phyloP scores from a whole-genome alignment of 2,113 vertebrate genomes.

The Xiphophorus hellerii region DNA sequence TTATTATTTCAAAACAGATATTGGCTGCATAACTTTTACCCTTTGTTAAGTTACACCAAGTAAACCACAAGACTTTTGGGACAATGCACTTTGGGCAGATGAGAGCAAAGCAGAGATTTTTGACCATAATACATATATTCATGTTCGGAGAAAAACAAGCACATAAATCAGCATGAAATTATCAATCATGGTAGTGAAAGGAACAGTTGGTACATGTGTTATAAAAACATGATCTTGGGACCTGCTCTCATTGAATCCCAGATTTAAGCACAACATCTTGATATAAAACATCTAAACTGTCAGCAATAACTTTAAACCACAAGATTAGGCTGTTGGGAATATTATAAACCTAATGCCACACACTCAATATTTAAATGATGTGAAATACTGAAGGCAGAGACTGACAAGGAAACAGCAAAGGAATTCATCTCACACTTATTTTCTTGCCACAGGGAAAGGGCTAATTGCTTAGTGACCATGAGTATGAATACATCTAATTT shows the following conservation, averaged over 20 bases:
- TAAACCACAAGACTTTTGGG: neutral
- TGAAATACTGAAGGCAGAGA: neutral
- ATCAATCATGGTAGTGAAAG: neutral
- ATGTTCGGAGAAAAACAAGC: neutral
- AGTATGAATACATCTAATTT: neutral
- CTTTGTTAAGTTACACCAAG: no score
- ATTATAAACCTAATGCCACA: neutral
- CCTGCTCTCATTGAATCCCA: neutral
- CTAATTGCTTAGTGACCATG: neutral
- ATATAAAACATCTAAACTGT: neutral
- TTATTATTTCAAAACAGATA: neutral
- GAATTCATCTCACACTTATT: neutral
- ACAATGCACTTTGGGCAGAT: neutral
- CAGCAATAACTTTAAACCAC: neutral
- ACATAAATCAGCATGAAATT: neutral
- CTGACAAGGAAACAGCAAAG: neutral
- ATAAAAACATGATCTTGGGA: neutral
- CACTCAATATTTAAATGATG: neutral
- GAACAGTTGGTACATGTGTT: neutral
- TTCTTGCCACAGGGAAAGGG: neutral
- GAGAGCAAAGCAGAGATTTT: neutral
- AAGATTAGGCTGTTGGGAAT: neutral
- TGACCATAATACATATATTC: neutral
- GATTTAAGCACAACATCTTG: neutral
- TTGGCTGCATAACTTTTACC: no score